Conservation (phyloP, 1,140 invertebrate species). For the Luehdorfia chinensis region DNA sequence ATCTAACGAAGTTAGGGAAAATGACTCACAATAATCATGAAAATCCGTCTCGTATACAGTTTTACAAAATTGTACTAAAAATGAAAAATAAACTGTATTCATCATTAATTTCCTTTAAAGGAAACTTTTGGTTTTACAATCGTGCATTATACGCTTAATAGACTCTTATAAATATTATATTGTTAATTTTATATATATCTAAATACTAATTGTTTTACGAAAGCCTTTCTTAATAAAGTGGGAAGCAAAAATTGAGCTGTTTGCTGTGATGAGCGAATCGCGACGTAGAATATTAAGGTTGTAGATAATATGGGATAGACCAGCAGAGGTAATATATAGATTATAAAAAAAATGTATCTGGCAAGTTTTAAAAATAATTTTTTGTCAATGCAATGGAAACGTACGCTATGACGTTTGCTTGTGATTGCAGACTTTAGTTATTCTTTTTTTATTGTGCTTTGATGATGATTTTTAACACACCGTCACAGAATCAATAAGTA, state of each 20-base stretch:
- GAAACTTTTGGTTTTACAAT: not conserved
- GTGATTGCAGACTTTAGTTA: too few species aligned
- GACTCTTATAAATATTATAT: conserved; percentile 1
- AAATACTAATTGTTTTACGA: not conserved
- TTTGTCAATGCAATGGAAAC: too few species aligned
- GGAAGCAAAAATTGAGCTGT: conserved; percentile 1
- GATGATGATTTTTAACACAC: too few species aligned
- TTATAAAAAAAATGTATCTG: too few species aligned
- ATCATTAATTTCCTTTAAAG: too few species aligned
- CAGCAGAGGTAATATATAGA: too few species aligned
- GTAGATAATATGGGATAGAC: too few species aligned
- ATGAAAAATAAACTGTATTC: too few species aligned
- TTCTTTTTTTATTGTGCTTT: too few species aligned
- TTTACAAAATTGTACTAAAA: conserved; percentile 3
- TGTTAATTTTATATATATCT: not conserved
- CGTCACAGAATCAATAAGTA: too few species aligned
- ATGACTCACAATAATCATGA: conserved; percentile 4
- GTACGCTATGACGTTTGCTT: too few species aligned
- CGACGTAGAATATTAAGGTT: not conserved
- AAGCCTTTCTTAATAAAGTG: not conserved
- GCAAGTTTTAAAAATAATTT: too few species aligned
- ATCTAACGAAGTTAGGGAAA: conserved; percentile 12
- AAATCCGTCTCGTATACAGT: conserved; percentile 12
- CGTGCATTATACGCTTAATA: not conserved
- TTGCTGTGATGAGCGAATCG: conserved; percentile 5